phyloP scores from a whole-genome alignment of 1,140 invertebrate genomes.

The Aporrectodea caliginosa region DNA sequence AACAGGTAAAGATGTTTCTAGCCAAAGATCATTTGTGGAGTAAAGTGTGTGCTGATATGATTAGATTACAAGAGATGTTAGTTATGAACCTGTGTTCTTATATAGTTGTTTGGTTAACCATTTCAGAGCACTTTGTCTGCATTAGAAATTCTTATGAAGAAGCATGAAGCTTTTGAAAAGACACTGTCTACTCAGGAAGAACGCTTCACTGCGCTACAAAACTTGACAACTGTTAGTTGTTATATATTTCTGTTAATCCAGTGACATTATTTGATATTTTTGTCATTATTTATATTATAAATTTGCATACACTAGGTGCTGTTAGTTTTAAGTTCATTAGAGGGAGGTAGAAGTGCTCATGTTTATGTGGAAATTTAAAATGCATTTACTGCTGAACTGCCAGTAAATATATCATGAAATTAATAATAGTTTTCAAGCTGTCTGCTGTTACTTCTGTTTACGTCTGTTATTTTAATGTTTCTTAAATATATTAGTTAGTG shows the following conservation, averaged over 20 bases:
- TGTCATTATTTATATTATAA: too few species aligned
- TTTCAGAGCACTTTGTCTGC: constrained; percentile 96
- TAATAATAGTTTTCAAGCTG: too few species aligned
- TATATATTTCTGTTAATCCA: neutral
- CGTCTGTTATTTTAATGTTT: neutral
- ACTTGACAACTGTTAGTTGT: constrained; percentile 86
- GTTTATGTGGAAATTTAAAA: neutral
- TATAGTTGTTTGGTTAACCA: constrained; percentile 66
- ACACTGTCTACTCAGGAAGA: constrained; percentile 97
- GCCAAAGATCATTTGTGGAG: neutral
- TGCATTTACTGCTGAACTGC: neutral
- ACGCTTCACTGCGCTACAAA: constrained; percentile 92
- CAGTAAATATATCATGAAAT: neutral
- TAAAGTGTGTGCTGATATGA: neutral
- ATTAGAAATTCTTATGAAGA: constrained; percentile 97
- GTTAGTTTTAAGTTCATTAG: neutral
- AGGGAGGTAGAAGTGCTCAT: neutral
- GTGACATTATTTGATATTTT: neutral
- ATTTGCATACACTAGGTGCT: too few species aligned
- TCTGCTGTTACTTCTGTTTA: too few species aligned
- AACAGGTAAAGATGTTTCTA: neutral
- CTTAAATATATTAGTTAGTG: too few species aligned
- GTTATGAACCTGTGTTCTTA: neutral
- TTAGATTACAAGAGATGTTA: neutral
- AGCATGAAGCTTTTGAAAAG: constrained; percentile 99